phyloP scores from a whole-genome alignment of 1,140 invertebrate species.

The Drosophila truncata region DNA sequence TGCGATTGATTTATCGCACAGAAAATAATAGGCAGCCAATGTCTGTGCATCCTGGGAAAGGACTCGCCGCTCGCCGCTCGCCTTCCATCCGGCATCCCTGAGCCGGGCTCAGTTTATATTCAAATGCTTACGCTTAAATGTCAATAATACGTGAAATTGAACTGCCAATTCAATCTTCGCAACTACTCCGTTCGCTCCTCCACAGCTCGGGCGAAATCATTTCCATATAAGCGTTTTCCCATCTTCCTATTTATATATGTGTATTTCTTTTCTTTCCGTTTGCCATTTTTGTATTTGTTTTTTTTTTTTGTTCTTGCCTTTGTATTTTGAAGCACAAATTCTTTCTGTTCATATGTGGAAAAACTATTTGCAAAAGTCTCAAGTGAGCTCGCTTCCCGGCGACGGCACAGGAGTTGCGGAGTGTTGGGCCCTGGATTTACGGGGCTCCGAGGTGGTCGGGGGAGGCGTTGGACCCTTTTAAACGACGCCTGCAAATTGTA shows the following conservation, averaged over 20 bases:
- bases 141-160: conserved; percentile 84
- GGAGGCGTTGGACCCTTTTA: conserved; percentile 56
- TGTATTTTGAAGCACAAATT: conserved; percentile 31
- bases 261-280: conserved; percentile 61
- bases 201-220: conserved; percentile 58
- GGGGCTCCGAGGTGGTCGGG: conserved; percentile 1
- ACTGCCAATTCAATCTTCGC: conserved; percentile 80
- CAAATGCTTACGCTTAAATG: conserved; percentile 74
- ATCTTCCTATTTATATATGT: conserved; percentile 71
- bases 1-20: conserved; percentile 75
- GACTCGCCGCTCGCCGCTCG: conserved; percentile 25
- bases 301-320: background rate
- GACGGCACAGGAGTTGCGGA: conserved; percentile 3
- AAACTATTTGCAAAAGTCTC: conserved; percentile 80
- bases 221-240: conserved; percentile 74
- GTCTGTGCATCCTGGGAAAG: conserved; percentile 42
- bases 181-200: conserved; percentile 43
- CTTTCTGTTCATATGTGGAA: conserved; percentile 70
- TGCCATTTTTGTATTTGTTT: conserved; percentile 10
- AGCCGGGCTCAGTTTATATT: conserved; percentile 62
- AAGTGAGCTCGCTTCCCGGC: conserved; percentile 61
- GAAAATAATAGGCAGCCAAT: conserved; percentile 74
- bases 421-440: conserved; percentile 7
- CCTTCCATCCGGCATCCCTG: conserved; percentile 38
- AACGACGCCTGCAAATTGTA: conserved; percentile 79